Conservation (phyloP, 1,140 invertebrate genomes). For the Neodiprion virginianus region DNA sequence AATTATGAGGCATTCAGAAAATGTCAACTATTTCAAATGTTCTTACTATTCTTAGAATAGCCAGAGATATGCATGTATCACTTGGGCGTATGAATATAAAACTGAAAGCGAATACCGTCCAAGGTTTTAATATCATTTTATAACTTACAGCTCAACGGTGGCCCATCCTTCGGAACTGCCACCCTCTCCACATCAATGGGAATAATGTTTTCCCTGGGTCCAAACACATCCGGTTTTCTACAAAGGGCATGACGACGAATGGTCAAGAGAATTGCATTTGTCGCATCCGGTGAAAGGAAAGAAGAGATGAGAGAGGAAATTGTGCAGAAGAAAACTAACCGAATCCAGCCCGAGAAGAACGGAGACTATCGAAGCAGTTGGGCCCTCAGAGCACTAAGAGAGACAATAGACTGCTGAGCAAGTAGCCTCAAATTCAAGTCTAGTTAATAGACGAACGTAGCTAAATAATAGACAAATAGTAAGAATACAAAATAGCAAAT, state of each 20-base stretch:
- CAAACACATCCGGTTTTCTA: slow-evolving; percentile 34
- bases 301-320: slow-evolving; percentile 5
- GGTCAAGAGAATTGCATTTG: too few species aligned
- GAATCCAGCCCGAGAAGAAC: not conserved
- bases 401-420: slow-evolving; percentile 62
- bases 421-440: slow-evolving; percentile 53
- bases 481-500: slow-evolving; percentile 21
- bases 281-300: not conserved
- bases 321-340: not conserved
- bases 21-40: not conserved
- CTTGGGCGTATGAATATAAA: not conserved
- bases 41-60: not conserved
- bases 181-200: slow-evolving; percentile 97
- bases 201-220: slow-evolving; percentile 64
- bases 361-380: slow-evolving; percentile 14
- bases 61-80: not conserved
- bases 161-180: slow-evolving; percentile 97
- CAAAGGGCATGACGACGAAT: not conserved
- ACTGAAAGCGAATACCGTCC: slow-evolving; percentile 9
- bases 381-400: slow-evolving; percentile 50
- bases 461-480: slow-evolving; percentile 28
- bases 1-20: not conserved
- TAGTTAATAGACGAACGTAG: slow-evolving; percentile 43
- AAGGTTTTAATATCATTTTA: slow-evolving; percentile 25
- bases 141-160: slow-evolving; percentile 88